These are phyloP conservation scores for Nomada fucata DNA, from an alignment of 2,888 invertebrate genomes.

Conservation along the genomic window DNA sequence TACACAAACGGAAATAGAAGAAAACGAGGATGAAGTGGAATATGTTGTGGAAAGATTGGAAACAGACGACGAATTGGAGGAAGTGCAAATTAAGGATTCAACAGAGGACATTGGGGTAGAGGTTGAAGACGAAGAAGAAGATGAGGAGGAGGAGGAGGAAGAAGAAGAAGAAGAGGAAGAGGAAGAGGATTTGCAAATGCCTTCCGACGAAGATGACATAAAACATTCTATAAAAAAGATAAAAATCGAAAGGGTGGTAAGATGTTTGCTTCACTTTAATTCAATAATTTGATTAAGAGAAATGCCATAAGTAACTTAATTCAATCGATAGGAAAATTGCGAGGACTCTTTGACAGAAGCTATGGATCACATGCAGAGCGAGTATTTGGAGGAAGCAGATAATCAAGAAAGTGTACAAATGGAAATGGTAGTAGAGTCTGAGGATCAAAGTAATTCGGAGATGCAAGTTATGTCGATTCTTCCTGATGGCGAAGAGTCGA, in stretches of 20 bases:
- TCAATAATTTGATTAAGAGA: not conserved
- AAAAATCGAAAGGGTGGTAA: constrained; percentile 64
- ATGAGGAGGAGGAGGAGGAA: constrained; percentile 25
- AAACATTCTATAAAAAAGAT: constrained; percentile 63
- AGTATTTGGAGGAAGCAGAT: constrained; percentile 74
- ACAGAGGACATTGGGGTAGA: constrained; percentile 29
- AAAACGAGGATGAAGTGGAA: constrained; percentile 77
- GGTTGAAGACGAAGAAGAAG: constrained; percentile 42
- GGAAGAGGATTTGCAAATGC: constrained; percentile 44
- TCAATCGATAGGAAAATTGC: constrained; percentile 55
- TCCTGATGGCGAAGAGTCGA: constrained; percentile 61
- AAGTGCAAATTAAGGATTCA: constrained; percentile 30
- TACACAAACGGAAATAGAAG: constrained; percentile 57
- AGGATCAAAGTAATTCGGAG: constrained; percentile 59
- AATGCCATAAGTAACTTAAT: not conserved
- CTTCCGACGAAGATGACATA: constrained; percentile 64
- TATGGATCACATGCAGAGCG: constrained; percentile 80
- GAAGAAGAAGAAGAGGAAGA: constrained; percentile 45
- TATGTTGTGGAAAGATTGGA: constrained; percentile 79
- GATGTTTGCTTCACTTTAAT: constrained; percentile 5
- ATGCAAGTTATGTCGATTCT: constrained; percentile 55
- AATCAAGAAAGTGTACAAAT: constrained; percentile 74
- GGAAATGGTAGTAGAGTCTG: constrained; percentile 77
- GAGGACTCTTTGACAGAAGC: constrained; percentile 78
- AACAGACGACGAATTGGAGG: constrained; percentile 59